phyloP scores from a whole-genome alignment of 2,113 vertebrate species.

The Lanius collurio region DNA sequence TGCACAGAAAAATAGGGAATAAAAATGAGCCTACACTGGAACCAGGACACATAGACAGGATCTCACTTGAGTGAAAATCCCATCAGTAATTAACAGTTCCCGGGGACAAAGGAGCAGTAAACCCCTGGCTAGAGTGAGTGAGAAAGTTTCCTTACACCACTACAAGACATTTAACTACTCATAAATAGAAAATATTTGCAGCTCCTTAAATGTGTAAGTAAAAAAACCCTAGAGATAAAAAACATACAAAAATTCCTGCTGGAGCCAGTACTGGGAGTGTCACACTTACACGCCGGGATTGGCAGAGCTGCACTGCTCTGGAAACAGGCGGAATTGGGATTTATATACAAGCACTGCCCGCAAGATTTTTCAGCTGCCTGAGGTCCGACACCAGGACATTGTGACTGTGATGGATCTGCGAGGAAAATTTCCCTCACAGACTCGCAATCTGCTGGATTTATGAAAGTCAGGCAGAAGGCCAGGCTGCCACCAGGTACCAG shows the following conservation, averaged over 20 bases:
- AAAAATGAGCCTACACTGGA: neutral
- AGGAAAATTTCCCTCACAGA: neutral
- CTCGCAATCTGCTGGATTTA: neutral
- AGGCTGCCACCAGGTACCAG: neutral
- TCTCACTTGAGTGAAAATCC: neutral
- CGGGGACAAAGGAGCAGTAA: neutral
- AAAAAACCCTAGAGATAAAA: neutral
- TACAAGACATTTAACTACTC: neutral
- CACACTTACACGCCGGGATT: neutral
- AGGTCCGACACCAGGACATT: rapidly evolving
- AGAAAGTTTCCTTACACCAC: neutral
- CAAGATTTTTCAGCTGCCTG: neutral
- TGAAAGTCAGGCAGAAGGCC: neutral
- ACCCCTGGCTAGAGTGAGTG: neutral
- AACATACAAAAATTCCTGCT: neutral
- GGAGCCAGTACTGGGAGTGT: neutral
- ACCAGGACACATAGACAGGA: neutral
- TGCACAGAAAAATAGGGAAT: slow-evolving; percentile 1
- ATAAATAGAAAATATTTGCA: neutral
- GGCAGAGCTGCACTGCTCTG: neutral
- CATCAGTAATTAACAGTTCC: slow-evolving; percentile 3
- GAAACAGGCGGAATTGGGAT: neutral
- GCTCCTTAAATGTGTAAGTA: rapidly evolving
- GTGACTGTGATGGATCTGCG: neutral
- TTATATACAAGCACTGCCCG: rapidly evolving